Evolutionary conservation across 1,140 invertebrate genomes (phyloP), one percentile per base, ranked within the genome.

Genomic region (Hyphantria cunea): DNA sequence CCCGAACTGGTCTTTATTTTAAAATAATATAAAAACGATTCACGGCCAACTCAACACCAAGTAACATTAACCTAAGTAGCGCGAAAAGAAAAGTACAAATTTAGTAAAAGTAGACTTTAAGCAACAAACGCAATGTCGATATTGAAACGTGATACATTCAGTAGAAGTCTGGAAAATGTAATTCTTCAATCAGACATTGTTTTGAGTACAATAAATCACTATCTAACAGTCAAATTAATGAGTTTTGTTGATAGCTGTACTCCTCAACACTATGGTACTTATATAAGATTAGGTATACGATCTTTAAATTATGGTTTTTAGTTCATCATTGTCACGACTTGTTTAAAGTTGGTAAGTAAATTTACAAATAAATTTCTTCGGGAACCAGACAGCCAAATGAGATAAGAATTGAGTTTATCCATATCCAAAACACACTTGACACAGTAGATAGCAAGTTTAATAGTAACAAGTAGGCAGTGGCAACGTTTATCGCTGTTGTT

Each of bases 131-230:
- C 0, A 47, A 58, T 32, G 33, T 58, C 37, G 11, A 37, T 13
- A 49, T 12, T 58, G 9, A 17, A 31, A 12, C 31, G 33, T 11
- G 17, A 0, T 25, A 17, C 34, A 33, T 15, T n/a, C 31, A 25
- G 9, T 39, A 25, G 7, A 49, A 39, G 45, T 49, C 55, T 58
- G 55, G 55, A 49, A 49, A 58, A 39, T 58, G 45, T 58, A 39
- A 4, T 47, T 56, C 0, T 37, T 15, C 6, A 42, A 10, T 3
- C 6, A 54, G 54, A 58, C 54, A 37, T 48, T 58, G 44, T 47
- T 58, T 47, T 32, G 37, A 31, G n/a, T 15, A 10, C 47, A 25
- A n/a, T 17, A 48, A 6, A 58, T 58, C 37, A 17, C 31, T n/a
- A n/a, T n/a, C n/a, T 48, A 48, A 37, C 32, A 14, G 32, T 58